phyloP scores from a whole-genome alignment of 2,797 vertebrate species.

The Gymnodraco acuticeps region DNA sequence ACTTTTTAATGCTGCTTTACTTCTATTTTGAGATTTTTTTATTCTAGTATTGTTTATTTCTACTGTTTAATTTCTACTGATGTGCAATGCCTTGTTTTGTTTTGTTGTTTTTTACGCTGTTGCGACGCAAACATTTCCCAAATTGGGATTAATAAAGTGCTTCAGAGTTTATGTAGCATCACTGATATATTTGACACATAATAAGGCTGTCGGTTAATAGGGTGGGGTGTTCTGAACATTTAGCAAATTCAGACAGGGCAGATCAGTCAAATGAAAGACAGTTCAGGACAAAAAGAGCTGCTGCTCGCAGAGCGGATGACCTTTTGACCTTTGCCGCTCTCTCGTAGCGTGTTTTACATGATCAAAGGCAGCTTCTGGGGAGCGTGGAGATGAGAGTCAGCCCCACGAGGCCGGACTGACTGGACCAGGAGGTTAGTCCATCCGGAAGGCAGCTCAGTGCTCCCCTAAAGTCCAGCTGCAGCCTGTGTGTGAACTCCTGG shows the following conservation, averaged over 20 bases:
- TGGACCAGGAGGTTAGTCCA: conserved; percentile 43
- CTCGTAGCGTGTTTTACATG: conserved; percentile 47
- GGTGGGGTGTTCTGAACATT: conserved; percentile 38
- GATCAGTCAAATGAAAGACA: conserved; percentile 14
- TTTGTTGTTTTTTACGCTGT: too few species aligned
- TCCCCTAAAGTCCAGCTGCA: conserved; percentile 9
- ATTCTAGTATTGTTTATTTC: too few species aligned
- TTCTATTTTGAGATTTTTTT: too few species aligned
- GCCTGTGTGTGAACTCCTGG: conserved; percentile 17
- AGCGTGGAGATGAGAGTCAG: conserved; percentile 54
- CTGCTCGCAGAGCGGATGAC: conserved; percentile 46
- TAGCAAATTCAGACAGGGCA: conserved; percentile 45
- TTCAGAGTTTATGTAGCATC: neutral
- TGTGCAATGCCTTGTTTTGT: too few species aligned
- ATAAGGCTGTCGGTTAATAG: conserved; percentile 19
- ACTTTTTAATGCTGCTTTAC: too few species aligned
- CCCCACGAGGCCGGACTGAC: conserved; percentile 27
- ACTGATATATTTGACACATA: conserved; percentile 16
- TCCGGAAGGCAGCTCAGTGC: conserved; percentile 35
- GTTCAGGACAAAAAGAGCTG: conserved; percentile 33
- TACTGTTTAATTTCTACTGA: too few species aligned
- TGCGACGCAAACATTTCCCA: too few species aligned
- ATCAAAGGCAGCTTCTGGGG: conserved; percentile 67
- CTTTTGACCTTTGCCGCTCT: conserved; percentile 42
- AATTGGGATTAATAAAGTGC: too few species aligned